phyloP scores from a whole-genome alignment of 2,888 invertebrate genomes.

The Erebia aethiops region DNA sequence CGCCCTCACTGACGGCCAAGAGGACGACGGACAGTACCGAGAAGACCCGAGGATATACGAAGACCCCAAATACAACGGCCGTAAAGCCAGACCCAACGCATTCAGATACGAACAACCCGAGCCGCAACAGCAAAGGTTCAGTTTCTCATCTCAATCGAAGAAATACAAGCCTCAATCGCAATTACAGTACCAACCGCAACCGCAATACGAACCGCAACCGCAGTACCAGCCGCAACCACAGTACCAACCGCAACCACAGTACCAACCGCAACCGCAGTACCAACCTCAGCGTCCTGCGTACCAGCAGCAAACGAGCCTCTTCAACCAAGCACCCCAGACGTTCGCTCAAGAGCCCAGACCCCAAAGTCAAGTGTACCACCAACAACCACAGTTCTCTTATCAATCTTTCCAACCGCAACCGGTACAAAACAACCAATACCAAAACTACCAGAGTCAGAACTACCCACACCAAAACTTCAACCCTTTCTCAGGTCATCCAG shows the following conservation, averaged over 20 bases:
- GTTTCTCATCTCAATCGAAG: conserved; percentile 44
- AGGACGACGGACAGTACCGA: conserved; percentile 93
- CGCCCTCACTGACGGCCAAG: conserved; percentile 84
- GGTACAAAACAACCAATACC: conserved; percentile 58
- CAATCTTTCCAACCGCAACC: conserved; percentile 66
- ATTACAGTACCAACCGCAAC: conserved; percentile 45
- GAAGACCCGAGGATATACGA: conserved; percentile 92
- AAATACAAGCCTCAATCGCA: conserved; percentile 47
- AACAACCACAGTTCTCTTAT: conserved; percentile 72
- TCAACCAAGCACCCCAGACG: conserved; percentile 63
- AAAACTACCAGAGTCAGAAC: conserved; percentile 53
- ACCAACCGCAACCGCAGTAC: conserved; percentile 44
- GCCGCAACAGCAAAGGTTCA: conserved; percentile 49
- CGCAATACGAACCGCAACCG: conserved; percentile 50
- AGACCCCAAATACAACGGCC: conserved; percentile 84
- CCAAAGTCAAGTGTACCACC: conserved; percentile 72
- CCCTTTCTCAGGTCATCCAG: conserved; percentile 86
- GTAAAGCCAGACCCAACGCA: conserved; percentile 52
- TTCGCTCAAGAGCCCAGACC: conserved; percentile 63
- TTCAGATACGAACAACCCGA: conserved; percentile 55
- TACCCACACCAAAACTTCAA: conserved; percentile 67
- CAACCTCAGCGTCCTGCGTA: conserved; percentile 46
- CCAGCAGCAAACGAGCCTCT: conserved; percentile 54
- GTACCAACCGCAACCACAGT: conserved; percentile 53
- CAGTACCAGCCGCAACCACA: conserved; percentile 43